Evolutionary conservation across 2,888 invertebrate genomes (phyloP).

Genomic region (Leptogaster cylindrica): DNA sequence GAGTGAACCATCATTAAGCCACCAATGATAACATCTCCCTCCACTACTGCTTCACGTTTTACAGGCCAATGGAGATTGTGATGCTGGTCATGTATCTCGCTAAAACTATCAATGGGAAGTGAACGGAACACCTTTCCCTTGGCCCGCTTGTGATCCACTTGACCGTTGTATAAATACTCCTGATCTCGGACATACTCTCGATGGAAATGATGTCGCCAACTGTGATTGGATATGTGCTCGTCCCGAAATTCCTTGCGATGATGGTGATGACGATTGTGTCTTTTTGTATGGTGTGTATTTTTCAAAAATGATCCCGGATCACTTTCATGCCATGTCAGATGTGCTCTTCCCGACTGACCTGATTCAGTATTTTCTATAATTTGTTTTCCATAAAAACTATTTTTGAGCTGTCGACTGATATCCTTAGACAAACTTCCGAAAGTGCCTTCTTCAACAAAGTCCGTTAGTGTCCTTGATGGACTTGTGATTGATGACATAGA

Average conservation of each 20-base stretch:
- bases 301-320: not conserved
- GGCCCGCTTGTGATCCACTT: not conserved
- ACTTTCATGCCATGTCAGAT: not conserved
- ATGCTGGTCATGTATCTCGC: slow-evolving; percentile 47
- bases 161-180: not conserved
- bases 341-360: not conserved
- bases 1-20: slow-evolving; percentile 94
- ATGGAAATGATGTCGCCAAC: slow-evolving; percentile 1
- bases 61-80: slow-evolving; percentile 70
- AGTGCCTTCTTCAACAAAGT: not conserved
- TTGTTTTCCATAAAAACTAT: not conserved
- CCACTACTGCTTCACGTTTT: slow-evolving; percentile 79
- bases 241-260: not conserved
- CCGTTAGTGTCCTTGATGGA: not conserved
- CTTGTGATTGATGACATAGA: slow-evolving; percentile 18
- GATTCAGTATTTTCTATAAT: not conserved
- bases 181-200: slow-evolving; percentile 12
- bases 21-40: slow-evolving; percentile 83
- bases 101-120: slow-evolving; percentile 50
- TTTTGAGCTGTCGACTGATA: not conserved
- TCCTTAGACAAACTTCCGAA: too few relatives aligned
- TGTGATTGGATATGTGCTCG: slow-evolving; percentile 19
- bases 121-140: slow-evolving; percentile 55
- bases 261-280: slow-evolving; percentile 26
- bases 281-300: slow-evolving; percentile 17